Percentiles rank a stretch among this genome's conserved stretches.
These are phyloP conservation scores for Gambusia yucatana DNA, from an alignment of 2,797 vertebrate species.

Conservation along the genomic window DNA sequence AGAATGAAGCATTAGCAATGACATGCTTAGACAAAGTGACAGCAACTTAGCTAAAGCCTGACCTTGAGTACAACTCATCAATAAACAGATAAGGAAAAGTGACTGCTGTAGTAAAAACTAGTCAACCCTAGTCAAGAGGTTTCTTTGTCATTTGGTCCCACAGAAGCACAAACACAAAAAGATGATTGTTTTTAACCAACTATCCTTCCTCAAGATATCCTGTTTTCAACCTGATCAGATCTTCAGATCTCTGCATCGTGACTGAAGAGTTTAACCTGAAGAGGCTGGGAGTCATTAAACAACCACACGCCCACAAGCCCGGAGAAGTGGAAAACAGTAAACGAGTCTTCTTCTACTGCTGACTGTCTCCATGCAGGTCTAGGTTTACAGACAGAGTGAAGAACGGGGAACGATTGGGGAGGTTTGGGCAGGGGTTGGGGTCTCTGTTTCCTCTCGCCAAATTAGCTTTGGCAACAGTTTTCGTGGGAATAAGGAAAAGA, in stretches of 20 bases:
- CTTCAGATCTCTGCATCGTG: neutral
- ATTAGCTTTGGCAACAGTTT: constrained; percentile 83
- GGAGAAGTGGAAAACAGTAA: constrained; percentile 31
- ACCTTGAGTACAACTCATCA: neutral
- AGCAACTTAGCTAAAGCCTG: neutral
- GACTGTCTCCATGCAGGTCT: constrained; percentile 29
- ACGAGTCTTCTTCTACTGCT: constrained; percentile 38
- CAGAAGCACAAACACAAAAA: neutral
- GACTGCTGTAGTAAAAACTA: neutral
- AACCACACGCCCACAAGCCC: constrained; percentile 23
- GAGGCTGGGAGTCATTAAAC: constrained; percentile 12
- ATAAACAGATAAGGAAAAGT: neutral
- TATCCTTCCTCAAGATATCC: neutral
- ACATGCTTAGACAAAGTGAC: neutral
- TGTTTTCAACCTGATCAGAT: neutral
- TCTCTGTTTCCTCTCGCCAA: constrained; percentile 80
- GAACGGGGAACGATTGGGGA: constrained; percentile 57
- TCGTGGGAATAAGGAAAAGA: constrained; percentile 81
- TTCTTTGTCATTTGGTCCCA: neutral
- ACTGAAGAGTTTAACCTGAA: neutral
- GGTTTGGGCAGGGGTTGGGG: constrained; percentile 68
- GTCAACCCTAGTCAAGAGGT: neutral
- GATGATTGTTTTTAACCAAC: neutral
- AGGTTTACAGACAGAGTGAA: constrained; percentile 43
- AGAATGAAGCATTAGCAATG: neutral